Percentiles rank a stretch among this genome's conserved stretches.
phyloP scores from a whole-genome alignment of 2,797 vertebrate species.

The Micropoecilia bifurca region DNA sequence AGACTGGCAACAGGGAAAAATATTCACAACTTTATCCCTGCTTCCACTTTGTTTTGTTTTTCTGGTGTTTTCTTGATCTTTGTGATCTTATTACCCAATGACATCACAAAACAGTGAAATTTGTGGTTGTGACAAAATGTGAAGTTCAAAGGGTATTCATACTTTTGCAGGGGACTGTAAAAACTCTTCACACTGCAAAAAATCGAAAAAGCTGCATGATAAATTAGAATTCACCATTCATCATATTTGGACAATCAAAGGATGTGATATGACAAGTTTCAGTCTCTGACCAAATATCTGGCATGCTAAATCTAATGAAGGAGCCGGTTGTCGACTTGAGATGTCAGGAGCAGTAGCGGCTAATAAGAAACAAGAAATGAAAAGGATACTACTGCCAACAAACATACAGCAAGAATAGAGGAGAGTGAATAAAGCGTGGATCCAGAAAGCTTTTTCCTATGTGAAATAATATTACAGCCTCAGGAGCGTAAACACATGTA shows the following conservation, averaged over 20 bases:
- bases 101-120: not conserved
- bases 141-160: not conserved
- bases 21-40: not conserved
- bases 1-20: not conserved
- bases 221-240: not conserved
- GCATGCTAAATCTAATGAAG: not conserved
- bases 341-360: not conserved
- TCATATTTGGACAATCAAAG: not conserved
- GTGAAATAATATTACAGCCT: not conserved
- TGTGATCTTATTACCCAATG: not conserved
- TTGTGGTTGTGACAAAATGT: not conserved
- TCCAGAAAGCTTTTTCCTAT: not conserved
- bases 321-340: not conserved
- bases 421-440: not conserved
- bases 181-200: not conserved
- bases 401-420: not conserved
- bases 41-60: not conserved
- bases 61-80: not conserved
- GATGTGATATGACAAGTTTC: not conserved
- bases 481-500: not conserved
- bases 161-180: not conserved
- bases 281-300: not conserved
- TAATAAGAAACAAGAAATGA: slow-evolving; percentile 4
- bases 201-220: not conserved
- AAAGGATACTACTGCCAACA: not conserved